Base-by-base conservation (phyloP, 2,113 vertebrate species). In the Anhinga rufa region DNA sequence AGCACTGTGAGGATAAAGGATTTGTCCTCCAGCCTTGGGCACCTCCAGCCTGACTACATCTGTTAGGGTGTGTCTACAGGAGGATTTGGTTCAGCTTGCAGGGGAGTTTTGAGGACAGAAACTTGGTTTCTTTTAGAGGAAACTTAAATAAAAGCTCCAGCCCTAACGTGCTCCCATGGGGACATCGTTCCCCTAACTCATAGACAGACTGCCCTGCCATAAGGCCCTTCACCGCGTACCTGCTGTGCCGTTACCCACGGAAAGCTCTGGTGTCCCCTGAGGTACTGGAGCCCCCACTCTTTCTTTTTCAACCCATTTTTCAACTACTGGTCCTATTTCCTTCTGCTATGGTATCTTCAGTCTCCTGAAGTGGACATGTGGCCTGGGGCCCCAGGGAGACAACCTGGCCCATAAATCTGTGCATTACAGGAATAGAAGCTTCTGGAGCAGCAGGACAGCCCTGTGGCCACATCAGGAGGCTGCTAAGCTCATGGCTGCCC, bases 161-260 rank as follows among this genome's bases (percentile, higher is more conserved):
- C 7, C 17, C 26, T 31, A 40, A 82, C 0, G 0, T 65, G 54
- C 7, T 82, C 29, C n/a, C 57, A 21, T 2, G 19, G 69, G 36
- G 38, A 75, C 48, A 77, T 5, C 3, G 2, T 28, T 92, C 9
- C 28, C 32, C 18, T 19, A 49, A 6, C 5, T 48, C 40, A 26
- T 0, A 2, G 54, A n/a, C 18, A 66, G 55, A 49, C 12, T 79
- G 74, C 18, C 22, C 24, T 64, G 38, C 11, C 34, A 9, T 9
- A 71, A 66, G 19, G 12, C 6, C 21, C 57, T 62, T 38, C 22
- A 46, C 11, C 4, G 1, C 1, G 7, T 48, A 49, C 42, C 46
- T 54, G 21, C 60, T 6, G 12, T 20, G 48, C 1, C 15, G 1
- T 22, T 48, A 71, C 34, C 34, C 19, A 22, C 1, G 12, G 89